Conservation (phyloP, 2,113 vertebrate genomes). For the Dolichallabes microphthalmus region DNA sequence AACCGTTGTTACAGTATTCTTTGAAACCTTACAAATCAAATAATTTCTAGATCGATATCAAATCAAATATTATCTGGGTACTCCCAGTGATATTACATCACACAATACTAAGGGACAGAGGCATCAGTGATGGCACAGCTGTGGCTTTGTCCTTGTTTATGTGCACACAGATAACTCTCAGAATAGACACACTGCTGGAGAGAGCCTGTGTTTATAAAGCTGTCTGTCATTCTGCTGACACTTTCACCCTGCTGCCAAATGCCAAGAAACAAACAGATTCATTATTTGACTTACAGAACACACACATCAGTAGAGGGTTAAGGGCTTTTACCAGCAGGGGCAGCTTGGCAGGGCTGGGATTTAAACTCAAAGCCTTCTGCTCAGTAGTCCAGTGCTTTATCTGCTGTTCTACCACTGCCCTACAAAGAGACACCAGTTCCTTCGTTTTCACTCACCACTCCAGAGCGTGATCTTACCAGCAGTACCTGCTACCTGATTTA, state of each 20-base stretch:
- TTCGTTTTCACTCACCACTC: background rate
- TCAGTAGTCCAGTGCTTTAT: background rate
- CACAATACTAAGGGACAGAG: constrained; percentile 14
- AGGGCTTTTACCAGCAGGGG: background rate
- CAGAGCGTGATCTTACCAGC: background rate
- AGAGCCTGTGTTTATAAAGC: constrained; percentile 65
- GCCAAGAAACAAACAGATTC: constrained; percentile 46
- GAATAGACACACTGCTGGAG: constrained; percentile 27
- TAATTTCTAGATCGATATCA: background rate
- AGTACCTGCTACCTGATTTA: background rate
- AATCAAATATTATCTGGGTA: background rate
- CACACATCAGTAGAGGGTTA: background rate
- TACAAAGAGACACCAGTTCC: background rate
- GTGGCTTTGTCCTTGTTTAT: constrained; percentile 30
- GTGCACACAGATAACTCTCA: constrained; percentile 28
- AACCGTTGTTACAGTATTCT: background rate
- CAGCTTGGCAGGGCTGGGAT: background rate
- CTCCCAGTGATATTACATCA: constrained; percentile 17
- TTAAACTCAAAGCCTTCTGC: background rate
- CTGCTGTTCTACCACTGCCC: background rate
- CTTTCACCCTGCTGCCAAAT: constrained; percentile 66
- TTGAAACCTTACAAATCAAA: background rate
- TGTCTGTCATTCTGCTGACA: constrained; percentile 63
- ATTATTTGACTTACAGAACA: constrained; percentile 8
- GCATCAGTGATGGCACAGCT: constrained; percentile 29